Base-by-base conservation (phyloP, 2,113 vertebrate genomes). In the Ginglymostoma cirratum region DNA sequence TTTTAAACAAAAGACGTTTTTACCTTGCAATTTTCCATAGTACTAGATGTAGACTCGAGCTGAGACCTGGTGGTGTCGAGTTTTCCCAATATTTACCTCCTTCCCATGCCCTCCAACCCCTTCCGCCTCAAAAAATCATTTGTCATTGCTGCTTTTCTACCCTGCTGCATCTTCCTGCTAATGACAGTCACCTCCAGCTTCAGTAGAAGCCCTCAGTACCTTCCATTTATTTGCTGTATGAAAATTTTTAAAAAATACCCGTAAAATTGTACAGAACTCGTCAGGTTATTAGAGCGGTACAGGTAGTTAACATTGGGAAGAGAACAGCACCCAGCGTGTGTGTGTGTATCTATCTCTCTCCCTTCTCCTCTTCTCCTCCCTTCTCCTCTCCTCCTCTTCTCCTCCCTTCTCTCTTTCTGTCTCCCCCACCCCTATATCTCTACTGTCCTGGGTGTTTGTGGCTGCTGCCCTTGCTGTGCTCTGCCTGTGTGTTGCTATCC, bases 201-300 rank as follows among this genome's bases (percentile, higher is more conserved):
- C 93, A 17, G 66, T 21, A 70, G 66, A 72, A 72, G 45, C 42
- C 12, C 94, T 52, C 69, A 52, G 67, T 72, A 70, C 94, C 72
- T 95, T 95, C 69, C 38, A 70, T 94, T 70, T 95, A 42, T 72
- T 95, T 95, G 67, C 94, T 95, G 94, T 95, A 95, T 67, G 38
- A 93, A 93, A 80, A n/a, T 92, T 86, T 45, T n/a, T 65, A 92
- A 65, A 67, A 72, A 95, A 95, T 95, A 95, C 94, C 94, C 69
- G 42, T 95, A 95, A 95, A 95, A 95, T 95, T 95, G 94, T 95
- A 95, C 94, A 95, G 94, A 95, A 72, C 69, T 95, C 69, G 94
- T 95, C 66, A 72, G 94, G 72, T 38, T 72, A 45, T 95, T 72
- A 69, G 45, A 72, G 42, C 24, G 45, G 69, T 95, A 72, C 69